These are phyloP conservation scores for Ataeniobius toweri DNA, from an alignment of 2,797 vertebrate genomes.

Conservation along the genomic window DNA sequence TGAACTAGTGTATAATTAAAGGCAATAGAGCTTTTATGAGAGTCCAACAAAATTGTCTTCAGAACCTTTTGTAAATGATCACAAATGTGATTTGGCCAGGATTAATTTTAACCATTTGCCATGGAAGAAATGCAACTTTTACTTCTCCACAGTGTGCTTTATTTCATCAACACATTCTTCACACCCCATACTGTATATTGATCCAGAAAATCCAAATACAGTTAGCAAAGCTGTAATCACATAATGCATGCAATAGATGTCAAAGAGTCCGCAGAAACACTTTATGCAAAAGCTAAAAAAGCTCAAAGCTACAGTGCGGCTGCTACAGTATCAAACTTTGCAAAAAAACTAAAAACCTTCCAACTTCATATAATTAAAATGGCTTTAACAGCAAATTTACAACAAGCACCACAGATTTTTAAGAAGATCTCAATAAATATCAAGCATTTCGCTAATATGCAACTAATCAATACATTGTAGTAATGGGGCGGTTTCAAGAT, in stretches of 20 bases:
- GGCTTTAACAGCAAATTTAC: background rate
- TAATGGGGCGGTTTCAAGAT: too few relatives aligned
- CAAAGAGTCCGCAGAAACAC: background rate
- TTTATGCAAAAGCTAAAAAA: background rate
- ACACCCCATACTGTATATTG: background rate
- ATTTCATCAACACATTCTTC: background rate
- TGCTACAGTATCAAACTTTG: too few relatives aligned
- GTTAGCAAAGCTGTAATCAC: background rate
- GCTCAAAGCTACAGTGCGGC: too few relatives aligned
- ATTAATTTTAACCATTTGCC: constrained; percentile 28
- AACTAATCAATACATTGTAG: too few relatives aligned
- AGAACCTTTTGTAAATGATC: constrained; percentile 35
- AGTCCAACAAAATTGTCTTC: constrained; percentile 52
- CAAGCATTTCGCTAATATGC: too few relatives aligned
- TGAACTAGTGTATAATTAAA: constrained; percentile 42
- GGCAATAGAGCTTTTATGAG: constrained; percentile 27
- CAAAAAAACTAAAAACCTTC: background rate
- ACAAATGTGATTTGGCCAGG: constrained; percentile 16
- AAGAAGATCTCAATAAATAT: too few relatives aligned
- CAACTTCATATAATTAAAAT: background rate
- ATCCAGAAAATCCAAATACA: background rate
- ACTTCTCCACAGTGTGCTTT: background rate
- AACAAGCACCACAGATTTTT: background rate
- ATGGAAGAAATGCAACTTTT: background rate
- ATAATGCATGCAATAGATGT: background rate